A percentile compares a stretch with the other conserved stretches of the same genome.
Evolutionary conservation across 2,113 vertebrate genomes (phyloP).

Genomic region (Panthera leo): DNA sequence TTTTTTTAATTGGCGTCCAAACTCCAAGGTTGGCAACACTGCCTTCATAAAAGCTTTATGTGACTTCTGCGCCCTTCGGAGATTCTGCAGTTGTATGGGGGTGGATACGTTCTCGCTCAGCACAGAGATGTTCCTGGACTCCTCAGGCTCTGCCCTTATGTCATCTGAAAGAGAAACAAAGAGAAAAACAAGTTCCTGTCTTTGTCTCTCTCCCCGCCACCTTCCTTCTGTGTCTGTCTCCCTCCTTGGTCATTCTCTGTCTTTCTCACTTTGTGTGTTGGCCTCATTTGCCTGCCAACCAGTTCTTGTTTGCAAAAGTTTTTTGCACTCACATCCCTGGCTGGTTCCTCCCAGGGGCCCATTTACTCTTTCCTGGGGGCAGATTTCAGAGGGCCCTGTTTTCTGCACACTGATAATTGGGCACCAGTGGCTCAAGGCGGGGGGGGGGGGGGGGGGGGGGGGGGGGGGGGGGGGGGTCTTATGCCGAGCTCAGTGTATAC

Average conservation of each 20-base stretch:
- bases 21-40: not conserved
- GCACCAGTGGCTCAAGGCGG: not conserved
- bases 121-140: not conserved
- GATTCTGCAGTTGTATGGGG: not conserved
- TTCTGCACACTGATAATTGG: not conserved
- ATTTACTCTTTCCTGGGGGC: not conserved
- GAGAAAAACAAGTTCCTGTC: not conserved
- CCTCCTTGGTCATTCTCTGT: not conserved
- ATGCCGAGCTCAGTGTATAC: not conserved
- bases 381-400: not conserved
- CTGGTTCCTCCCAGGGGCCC: not conserved
- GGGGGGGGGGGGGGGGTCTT: not conserved
- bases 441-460: not conserved
- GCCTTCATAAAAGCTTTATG: conserved; percentile 18
- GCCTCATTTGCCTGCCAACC: not conserved
- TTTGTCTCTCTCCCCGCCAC: not conserved
- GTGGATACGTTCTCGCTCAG: not conserved
- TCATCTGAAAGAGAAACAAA: not conserved
- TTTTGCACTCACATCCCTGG: not conserved
- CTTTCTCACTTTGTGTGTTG: not conserved
- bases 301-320: not conserved
- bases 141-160: not conserved
- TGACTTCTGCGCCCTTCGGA: conserved; percentile 4
- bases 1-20: not conserved
- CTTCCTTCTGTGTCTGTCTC: not conserved